Evolutionary conservation across 2,113 vertebrate species (phyloP).

Genomic region (Pongo pygmaeus): DNA sequence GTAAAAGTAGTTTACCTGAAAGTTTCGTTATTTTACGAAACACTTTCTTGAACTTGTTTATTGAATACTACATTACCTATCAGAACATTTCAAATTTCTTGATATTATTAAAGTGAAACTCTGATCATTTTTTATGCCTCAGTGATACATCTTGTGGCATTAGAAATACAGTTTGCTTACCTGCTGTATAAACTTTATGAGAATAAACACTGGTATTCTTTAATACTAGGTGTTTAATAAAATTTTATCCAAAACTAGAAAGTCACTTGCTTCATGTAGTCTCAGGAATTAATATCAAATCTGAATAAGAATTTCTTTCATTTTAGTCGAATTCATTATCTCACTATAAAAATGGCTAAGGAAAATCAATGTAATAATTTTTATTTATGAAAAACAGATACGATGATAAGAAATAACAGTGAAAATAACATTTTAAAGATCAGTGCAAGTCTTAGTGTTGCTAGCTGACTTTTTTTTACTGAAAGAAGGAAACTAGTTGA

Average conservation of each 20-base stretch:
- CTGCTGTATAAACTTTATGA: neutral
- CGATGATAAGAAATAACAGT: neutral
- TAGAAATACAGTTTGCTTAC: neutral
- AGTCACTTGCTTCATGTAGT: neutral
- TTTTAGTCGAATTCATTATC: neutral
- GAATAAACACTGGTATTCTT: neutral
- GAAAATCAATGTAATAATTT: neutral
- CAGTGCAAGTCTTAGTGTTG: neutral
- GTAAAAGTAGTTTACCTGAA: neutral
- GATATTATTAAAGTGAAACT: neutral
- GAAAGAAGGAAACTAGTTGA: neutral
- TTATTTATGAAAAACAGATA: neutral
- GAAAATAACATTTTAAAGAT: constrained; percentile 39
- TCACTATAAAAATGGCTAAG: neutral
- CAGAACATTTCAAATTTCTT: neutral
- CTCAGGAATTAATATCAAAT: neutral
- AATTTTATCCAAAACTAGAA: neutral
- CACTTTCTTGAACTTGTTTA: neutral
- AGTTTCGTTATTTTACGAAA: neutral
- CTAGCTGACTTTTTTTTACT: neutral
- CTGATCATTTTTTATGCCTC: neutral
- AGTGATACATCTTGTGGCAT: neutral
- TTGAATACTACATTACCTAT: neutral
- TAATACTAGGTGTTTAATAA: neutral
- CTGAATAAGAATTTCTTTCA: neutral